Evolutionary conservation across 1,140 invertebrate genomes (phyloP).

Genomic region (Sinonovacula constricta): DNA sequence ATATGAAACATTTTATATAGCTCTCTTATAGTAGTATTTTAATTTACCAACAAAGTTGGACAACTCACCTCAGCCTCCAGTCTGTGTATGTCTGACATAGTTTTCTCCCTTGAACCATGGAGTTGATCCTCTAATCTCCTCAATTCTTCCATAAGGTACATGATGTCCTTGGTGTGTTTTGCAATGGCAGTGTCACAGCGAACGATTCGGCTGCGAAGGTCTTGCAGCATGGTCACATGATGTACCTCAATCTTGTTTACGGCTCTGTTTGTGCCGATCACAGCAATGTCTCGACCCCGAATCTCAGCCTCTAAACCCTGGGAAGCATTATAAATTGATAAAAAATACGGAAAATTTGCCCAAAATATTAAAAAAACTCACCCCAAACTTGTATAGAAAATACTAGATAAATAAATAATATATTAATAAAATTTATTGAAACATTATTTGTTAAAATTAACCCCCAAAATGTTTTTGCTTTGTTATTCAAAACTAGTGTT

Average conservation of each 20-base stretch:
- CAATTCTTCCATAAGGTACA: constrained; percentile 62
- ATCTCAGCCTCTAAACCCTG: constrained; percentile 72
- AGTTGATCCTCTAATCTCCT: constrained; percentile 62
- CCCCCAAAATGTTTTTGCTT: no score
- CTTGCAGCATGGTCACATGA: constrained; percentile 74
- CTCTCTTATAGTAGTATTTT: no score
- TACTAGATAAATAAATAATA: no score
- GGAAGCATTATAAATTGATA: no score
- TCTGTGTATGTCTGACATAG: constrained; percentile 67
- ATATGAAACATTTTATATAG: no score
- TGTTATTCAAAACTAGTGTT: no score
- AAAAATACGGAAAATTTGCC: no score
- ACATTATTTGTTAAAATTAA: no score
- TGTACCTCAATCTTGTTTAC: constrained; percentile 76
- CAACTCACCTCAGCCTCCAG: constrained; percentile 74
- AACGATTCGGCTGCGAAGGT: constrained; percentile 74
- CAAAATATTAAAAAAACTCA: no score
- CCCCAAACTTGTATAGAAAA: no score
- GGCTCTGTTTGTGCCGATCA: constrained; percentile 68
- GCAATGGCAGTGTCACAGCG: constrained; percentile 74
- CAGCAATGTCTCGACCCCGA: constrained; percentile 62
- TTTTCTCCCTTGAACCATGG: constrained; percentile 58
- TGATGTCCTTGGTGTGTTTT: constrained; percentile 70
- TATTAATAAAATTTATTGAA: no score
- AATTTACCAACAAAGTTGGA: no score